phyloP scores from a whole-genome alignment of 2,888 invertebrate species.

The Dolomedes plantarius region DNA sequence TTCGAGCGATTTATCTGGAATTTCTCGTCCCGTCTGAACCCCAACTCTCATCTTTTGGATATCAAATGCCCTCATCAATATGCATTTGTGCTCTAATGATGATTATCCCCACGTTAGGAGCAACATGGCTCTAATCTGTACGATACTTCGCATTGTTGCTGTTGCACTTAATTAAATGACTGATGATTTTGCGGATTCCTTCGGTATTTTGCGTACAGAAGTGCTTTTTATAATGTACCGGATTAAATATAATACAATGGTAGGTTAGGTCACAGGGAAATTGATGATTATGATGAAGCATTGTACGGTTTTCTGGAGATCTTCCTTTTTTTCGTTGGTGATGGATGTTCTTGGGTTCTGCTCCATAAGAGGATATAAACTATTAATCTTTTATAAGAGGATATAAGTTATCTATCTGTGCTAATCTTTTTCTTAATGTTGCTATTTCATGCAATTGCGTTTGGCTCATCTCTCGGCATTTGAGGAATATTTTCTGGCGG shows the following conservation, averaged over 20 bases:
- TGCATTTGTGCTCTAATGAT: background rate
- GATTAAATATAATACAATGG: background rate
- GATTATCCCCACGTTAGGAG: background rate
- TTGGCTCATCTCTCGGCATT: background rate
- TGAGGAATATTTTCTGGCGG: too few species aligned
- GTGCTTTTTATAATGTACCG: background rate
- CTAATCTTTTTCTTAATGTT: background rate
- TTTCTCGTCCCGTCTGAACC: too few species aligned
- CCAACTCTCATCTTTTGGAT: too few species aligned
- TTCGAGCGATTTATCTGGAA: too few species aligned
- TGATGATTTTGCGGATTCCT: background rate
- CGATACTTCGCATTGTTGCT: background rate
- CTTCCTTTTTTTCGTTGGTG: background rate
- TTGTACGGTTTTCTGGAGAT: background rate
- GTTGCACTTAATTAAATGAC: background rate
- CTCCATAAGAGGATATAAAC: background rate
- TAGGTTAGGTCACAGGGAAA: background rate
- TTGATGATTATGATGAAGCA: slow-evolving; percentile 5
- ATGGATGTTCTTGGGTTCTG: background rate
- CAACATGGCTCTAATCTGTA: background rate
- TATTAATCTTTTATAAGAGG: slow-evolving; percentile 5
- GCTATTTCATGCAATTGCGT: background rate
- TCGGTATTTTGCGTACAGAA: background rate
- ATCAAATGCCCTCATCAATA: background rate
- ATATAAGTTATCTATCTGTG: background rate